Evolutionary conservation across 92 coral and sea anemone genomes (phyloP).

Genomic region (Porites divaricata): DNA sequence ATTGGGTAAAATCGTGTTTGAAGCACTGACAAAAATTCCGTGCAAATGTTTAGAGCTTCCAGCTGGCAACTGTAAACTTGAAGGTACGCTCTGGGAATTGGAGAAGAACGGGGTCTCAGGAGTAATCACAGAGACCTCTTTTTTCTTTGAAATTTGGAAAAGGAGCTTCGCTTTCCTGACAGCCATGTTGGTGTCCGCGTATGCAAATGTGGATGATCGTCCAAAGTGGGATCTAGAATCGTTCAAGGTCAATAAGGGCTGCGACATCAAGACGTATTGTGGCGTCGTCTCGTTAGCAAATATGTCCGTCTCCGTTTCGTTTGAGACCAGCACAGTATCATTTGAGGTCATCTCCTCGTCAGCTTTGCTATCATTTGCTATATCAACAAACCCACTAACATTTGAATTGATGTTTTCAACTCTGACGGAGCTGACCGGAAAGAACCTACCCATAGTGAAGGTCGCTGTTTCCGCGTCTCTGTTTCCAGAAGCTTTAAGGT

Average conservation of each 20-base stretch:
- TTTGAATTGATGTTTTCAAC: constrained; percentile 18
- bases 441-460: constrained; percentile 38
- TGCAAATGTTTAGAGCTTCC: background rate
- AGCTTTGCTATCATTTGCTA: constrained; percentile 62
- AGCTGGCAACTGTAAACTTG: background rate
- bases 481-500: background rate
- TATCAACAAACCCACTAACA: constrained; percentile 50
- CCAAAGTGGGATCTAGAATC: constrained; percentile 58
- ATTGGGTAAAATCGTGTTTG: background rate
- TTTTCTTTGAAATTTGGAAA: background rate
- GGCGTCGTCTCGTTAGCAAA: constrained; percentile 96
- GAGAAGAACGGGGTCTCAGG: background rate
- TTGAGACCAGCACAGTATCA: constrained; percentile 94
- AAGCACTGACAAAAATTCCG: background rate
- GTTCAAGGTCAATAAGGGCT: constrained; percentile 72
- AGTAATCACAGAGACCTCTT: background rate
- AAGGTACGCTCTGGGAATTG: background rate
- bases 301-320: constrained; percentile 96
- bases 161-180: constrained; percentile 5
- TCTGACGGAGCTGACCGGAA: constrained; percentile 26
- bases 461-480: constrained; percentile 27
- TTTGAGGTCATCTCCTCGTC: constrained; percentile 96
- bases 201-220: constrained; percentile 52
- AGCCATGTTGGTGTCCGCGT: background rate
- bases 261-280: constrained; percentile 74